Percentiles rank a stretch among this genome's conserved stretches.
Conservation (phyloP, 2,113 vertebrate genomes). For the Propithecus coquereli region DNA sequence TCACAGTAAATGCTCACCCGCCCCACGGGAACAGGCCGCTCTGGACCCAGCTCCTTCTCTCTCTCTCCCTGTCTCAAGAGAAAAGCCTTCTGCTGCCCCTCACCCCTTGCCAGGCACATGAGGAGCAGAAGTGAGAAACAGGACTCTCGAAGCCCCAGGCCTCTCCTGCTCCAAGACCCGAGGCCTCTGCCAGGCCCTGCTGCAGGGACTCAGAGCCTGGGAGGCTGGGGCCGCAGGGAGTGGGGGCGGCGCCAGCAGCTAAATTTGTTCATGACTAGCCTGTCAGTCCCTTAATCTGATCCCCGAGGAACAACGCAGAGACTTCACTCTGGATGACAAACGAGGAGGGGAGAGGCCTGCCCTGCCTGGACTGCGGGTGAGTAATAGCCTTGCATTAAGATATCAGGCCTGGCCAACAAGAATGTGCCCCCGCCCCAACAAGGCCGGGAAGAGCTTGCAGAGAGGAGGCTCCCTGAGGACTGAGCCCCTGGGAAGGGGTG, state of each 20-base stretch:
- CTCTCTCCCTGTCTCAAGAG: neutral
- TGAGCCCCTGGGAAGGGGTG: neutral
- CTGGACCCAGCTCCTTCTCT: neutral
- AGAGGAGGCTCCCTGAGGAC: neutral
- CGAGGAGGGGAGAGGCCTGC: constrained; percentile 39
- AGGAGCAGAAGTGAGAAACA: neutral
- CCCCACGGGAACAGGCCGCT: neutral
- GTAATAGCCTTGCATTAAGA: constrained; percentile 83
- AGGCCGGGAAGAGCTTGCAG: neutral
- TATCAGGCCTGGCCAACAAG: constrained; percentile 77
- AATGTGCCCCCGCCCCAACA: neutral
- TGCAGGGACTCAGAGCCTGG: neutral
- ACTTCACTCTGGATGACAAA: constrained; percentile 75
- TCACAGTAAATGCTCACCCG: neutral
- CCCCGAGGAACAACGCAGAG: neutral
- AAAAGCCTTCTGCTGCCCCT: neutral
- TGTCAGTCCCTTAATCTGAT: constrained; percentile 68
- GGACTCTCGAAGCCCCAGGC: neutral
- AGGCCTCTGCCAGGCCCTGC: neutral
- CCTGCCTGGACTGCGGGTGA: constrained; percentile 68
- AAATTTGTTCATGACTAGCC: constrained; percentile 39
- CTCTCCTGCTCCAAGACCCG: neutral
- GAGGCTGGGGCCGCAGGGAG: neutral
- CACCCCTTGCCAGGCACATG: neutral
- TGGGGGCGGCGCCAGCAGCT: neutral